phyloP scores from a whole-genome alignment of 2,113 vertebrate genomes.

The Origma solitaria region DNA sequence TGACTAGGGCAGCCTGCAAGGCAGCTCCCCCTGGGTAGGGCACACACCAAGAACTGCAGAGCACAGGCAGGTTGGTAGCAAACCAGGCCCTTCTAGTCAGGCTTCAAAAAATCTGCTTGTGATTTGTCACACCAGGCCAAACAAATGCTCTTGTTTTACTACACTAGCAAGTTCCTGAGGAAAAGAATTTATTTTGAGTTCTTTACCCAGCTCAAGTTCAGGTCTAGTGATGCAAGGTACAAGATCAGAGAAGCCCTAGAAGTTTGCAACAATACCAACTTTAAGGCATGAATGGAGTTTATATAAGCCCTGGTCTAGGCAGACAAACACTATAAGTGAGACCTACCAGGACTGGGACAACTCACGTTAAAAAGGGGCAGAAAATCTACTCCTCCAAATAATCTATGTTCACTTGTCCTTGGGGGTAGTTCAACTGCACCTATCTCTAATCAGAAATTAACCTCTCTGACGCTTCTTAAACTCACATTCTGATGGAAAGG shows the following conservation, averaged over 20 bases:
- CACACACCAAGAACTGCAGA: neutral
- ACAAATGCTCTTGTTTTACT: neutral
- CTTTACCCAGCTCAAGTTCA: neutral
- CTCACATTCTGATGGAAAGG: neutral
- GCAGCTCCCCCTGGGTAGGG: neutral
- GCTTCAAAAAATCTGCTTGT: neutral
- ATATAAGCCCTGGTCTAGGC: neutral
- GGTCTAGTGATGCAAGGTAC: neutral
- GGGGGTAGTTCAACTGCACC: neutral
- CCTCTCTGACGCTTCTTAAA: neutral
- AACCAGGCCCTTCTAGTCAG: neutral
- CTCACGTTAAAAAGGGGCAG: fast-evolving
- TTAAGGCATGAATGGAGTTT: neutral
- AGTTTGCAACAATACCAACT: neutral
- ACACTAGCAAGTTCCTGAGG: neutral
- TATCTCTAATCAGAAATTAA: neutral
- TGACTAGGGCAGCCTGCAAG: neutral
- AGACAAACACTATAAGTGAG: neutral
- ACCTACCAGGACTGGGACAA: neutral
- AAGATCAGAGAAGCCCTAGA: neutral
- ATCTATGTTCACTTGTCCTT: neutral
- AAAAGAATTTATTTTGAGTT: neutral
- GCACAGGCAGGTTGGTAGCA: neutral
- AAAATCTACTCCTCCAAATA: neutral
- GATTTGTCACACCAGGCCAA: neutral